Evolutionary conservation across 2,113 vertebrate genomes (phyloP), one percentile per base, ranked within the genome.

Genomic region (Struthio camelus): DNA sequence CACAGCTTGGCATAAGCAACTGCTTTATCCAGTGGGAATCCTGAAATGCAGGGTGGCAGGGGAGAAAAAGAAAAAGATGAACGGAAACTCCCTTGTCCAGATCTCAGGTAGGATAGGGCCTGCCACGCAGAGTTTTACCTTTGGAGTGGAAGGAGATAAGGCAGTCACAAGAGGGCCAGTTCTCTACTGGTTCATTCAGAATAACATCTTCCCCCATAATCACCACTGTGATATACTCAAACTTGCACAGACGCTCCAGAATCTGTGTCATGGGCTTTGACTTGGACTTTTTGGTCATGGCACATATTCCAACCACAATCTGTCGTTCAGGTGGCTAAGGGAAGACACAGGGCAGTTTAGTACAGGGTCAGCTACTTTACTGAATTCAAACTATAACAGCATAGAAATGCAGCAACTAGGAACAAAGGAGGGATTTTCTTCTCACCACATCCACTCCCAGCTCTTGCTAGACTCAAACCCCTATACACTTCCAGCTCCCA

Each of bases 241-340:
- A 99, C 97, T 98, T 98, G 98, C 99, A 99, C 87, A 99, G 98
- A 87, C 99, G 98, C 97, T 99, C 99, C 97, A 99, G 98, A 96
- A 99, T 99, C 97, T 99, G 99, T 53, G 99, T 99, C 99, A 99
- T 99, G 58, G 99, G 99, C 97, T 99, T 99, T 34, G 99, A 99
- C 97, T 99, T 99, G 83, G 99, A 99, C 97, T 99, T 99, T 97
- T 99, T 99, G 98, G 99, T 99, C 99, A 99, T 99, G 96, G 99
- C 99, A 97, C 99, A 99, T 97, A 99, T 99, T 95, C 99, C 99
- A 91, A 99, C 99, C 94, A 99, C 97, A 18, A 99, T 99, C 98
- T 99, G 99, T 93, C 97, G 98, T 97, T 99, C 99, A 3, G 99
- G 99, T 92, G 99, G 99, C 99, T 99, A 88, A 58, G 65, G 72